phyloP scores from a whole-genome alignment of 2,888 invertebrate genomes.

The Tuta absoluta region DNA sequence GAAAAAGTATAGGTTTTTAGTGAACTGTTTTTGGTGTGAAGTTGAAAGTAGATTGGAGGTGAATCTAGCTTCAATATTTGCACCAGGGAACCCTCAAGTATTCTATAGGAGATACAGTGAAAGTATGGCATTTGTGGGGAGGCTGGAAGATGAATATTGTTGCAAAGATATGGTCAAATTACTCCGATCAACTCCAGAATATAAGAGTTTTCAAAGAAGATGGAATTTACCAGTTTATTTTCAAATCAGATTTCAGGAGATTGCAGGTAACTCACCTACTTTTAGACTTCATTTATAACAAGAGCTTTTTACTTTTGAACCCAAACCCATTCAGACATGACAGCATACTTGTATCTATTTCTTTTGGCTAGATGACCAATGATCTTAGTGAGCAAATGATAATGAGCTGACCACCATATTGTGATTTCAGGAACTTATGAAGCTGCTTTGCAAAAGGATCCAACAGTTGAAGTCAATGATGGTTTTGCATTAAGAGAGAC shows the following conservation, averaged over 20 bases:
- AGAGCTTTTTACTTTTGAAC: no score
- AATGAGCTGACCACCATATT: neutral
- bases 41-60: constrained; percentile 90
- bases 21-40: constrained; percentile 94
- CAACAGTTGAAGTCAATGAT: constrained; percentile 55
- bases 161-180: constrained; percentile 79
- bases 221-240: constrained; percentile 99
- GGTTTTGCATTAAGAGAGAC: constrained; percentile 75
- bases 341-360: no score
- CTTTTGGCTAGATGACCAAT: no score
- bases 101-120: constrained; percentile 91
- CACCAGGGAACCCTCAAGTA: constrained; percentile 94
- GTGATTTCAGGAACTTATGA: constrained; percentile 66
- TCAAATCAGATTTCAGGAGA: constrained; percentile 96
- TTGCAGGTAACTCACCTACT: constrained; percentile 82
- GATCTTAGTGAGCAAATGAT: neutral
- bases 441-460: constrained; percentile 56
- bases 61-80: constrained; percentile 92
- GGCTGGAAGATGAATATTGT: constrained; percentile 84
- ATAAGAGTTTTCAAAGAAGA: constrained; percentile 89
- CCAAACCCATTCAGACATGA: no score
- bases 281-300: no score
- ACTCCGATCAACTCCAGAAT: constrained; percentile 85
- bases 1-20: constrained; percentile 78
- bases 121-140: constrained; percentile 87